These are phyloP conservation scores for Chiloscyllium punctatum DNA, from an alignment of 2,797 vertebrate genomes.

Conservation along the genomic window DNA sequence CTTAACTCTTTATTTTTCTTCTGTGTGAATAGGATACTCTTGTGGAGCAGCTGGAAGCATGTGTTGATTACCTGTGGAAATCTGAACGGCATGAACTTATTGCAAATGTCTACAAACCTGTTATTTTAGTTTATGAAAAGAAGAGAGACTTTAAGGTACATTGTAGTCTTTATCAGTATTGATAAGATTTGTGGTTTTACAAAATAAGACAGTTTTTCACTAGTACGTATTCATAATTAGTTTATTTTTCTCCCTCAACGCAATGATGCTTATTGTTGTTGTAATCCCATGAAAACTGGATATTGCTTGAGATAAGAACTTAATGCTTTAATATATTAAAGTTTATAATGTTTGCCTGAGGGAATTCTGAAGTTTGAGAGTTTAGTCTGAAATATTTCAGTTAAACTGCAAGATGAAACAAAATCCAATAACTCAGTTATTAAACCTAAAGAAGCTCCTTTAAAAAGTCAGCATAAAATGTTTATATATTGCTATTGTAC, in stretches of 20 bases:
- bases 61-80: conserved; percentile 95
- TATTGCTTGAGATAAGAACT: background rate
- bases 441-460: background rate
- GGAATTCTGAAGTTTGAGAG: background rate
- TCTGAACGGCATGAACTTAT: conserved; percentile 92
- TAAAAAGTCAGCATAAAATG: background rate
- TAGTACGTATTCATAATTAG: background rate
- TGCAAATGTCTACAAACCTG: conserved; percentile 92
- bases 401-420: background rate
- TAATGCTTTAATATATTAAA: background rate
- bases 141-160: conserved; percentile 90
- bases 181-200: background rate
- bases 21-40: conserved; percentile 71
- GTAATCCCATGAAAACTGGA: background rate
- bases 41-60: conserved; percentile 88
- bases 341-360: background rate
- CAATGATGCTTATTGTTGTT: background rate
- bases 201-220: background rate
- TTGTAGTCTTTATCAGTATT: background rate
- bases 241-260: background rate
- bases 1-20: background rate
- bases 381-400: background rate
- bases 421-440: background rate
- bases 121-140: conserved; percentile 95
- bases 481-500: background rate